Evolutionary conservation across 2,888 invertebrate species (phyloP), one percentile per base, ranked within the genome.

Genomic region (Apamea sordens): DNA sequence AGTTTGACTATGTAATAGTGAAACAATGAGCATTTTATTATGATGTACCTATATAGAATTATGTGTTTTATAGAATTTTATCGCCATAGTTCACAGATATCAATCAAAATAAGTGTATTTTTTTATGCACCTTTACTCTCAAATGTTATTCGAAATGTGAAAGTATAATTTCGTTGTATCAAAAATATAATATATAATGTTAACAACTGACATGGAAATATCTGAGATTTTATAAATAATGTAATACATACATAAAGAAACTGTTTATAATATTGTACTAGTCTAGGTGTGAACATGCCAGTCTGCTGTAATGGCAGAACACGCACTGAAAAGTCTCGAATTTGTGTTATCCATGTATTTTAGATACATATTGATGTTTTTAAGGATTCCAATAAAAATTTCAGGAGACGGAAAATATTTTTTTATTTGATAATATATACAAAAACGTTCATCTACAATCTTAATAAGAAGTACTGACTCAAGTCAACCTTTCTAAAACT

Each of bases 351-450:
- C 82, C 84, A 80, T 92, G 92, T 95, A 94, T 94, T 94, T 94
- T 93, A 93, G 80, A 90, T 73, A 76, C 84, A 88, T 92, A 91
- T 93, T 91, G 79, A 89, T 91, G 89, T 93, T 92, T 79, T 91
- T 87, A 91, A 91, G 85, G 84, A 90, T 84, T 88, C 88, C 72
- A 93, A 93, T 93, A 92, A 94, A 94, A 91, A 83, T 73, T 80
- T 88, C 88, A 88, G 87, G 83, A 86, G 93, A 94, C 92, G 90
- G 92, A 94, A 94, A 94, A 94, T 93, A 94, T 92, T 88, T 89
- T 94, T 94, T 95, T 94, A 92, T 92, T 94, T 91, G 86, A 91
- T 93, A 93, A 90, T 90, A 91, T 90, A 90, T 91, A 92, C 92
- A 91, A 91, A 92, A 91, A 81, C 80, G 50, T 79, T 78, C 64